Percentiles rank a stretch among this genome's conserved stretches.
Evolutionary conservation across 2,113 vertebrate genomes (phyloP).

Genomic region (Syngnathus typhle): DNA sequence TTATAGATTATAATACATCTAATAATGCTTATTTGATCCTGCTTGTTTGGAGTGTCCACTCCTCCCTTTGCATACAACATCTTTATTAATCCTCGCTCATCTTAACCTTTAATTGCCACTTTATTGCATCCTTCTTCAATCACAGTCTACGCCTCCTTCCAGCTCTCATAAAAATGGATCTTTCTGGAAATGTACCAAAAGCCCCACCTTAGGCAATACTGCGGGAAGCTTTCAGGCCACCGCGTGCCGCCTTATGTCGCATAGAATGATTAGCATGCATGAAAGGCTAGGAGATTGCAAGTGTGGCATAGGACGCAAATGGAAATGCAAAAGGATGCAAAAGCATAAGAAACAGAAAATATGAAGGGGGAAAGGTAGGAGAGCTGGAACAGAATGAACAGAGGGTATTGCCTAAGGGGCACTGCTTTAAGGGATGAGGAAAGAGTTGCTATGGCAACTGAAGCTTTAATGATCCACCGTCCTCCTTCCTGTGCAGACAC

Average conservation of each 20-base stretch:
- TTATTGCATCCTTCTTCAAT: neutral
- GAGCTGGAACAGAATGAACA: neutral
- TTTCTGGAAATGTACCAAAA: constrained; percentile 39
- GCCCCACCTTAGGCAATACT: constrained; percentile 28
- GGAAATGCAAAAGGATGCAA: neutral
- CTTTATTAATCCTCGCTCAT: neutral
- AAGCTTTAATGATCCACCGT: constrained; percentile 2
- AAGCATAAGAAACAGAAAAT: constrained; percentile 8
- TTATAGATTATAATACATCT: too few relatives aligned
- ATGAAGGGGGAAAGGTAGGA: neutral
- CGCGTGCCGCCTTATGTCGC: constrained; percentile 36
- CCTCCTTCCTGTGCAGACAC: neutral
- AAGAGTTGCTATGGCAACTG: constrained; percentile 55
- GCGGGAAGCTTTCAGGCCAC: constrained; percentile 34
- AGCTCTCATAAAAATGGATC: constrained; percentile 23
- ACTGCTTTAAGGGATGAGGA: constrained; percentile 23
- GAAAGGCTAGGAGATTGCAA: constrained; percentile 24
- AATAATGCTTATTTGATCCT: neutral
- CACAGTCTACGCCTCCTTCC: constrained; percentile 2
- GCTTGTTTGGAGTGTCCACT: too few relatives aligned
- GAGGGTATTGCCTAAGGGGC: constrained; percentile 16
- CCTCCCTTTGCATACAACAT: neutral
- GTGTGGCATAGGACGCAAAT: constrained; percentile 4
- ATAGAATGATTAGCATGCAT: constrained; percentile 22
- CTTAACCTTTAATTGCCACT: constrained; percentile 17